Conservation (phyloP, 2,797 vertebrate species). For the Chrosomus eos region DNA sequence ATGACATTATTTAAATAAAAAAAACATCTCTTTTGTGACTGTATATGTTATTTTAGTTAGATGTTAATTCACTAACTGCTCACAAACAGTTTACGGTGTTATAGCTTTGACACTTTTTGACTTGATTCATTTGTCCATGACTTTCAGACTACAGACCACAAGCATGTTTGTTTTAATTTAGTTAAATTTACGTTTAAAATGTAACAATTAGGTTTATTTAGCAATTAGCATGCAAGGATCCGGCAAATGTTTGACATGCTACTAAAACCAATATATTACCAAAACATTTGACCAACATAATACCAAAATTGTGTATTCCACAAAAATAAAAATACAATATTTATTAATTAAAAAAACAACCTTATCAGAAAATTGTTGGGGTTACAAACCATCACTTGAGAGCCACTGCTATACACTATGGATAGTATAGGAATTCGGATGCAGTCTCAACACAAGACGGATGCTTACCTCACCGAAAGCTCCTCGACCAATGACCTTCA, state of each 20-base stretch:
- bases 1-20: not conserved
- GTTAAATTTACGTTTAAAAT: not conserved
- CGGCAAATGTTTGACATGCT: not conserved
- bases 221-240: not conserved
- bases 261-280: not conserved
- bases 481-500: slow-evolving; percentile 89
- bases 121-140: not conserved
- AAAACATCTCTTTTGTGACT: not conserved
- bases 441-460: not conserved
- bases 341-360: no score
- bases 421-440: not conserved
- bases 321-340: not conserved
- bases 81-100: not conserved
- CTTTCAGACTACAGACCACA: not conserved
- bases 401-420: not conserved
- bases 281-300: not conserved
- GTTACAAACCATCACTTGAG: not conserved
- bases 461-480: slow-evolving; percentile 87
- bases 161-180: not conserved
- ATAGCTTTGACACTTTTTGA: not conserved
- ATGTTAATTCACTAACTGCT: not conserved
- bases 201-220: not conserved
- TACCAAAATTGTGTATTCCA: not conserved
- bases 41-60: not conserved
- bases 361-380: not conserved